Conservation (phyloP, 2,113 vertebrate species). For the Tetrao urogallus region DNA sequence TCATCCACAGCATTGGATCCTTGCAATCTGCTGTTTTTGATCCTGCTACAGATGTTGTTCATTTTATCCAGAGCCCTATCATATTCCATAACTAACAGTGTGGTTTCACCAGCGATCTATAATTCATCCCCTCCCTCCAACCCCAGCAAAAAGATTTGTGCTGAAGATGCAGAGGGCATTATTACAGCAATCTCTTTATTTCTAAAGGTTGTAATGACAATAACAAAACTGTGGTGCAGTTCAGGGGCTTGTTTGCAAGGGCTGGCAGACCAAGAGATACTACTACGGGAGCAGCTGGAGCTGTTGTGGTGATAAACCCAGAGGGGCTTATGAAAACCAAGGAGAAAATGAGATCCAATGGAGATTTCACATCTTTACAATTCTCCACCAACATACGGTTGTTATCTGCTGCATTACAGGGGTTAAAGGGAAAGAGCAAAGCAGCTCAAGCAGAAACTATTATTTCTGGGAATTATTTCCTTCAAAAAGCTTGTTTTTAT, state of each 20-base stretch:
- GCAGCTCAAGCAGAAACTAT: background rate
- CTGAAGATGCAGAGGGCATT: accelerated
- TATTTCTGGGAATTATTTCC: background rate
- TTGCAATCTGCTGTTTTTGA: background rate
- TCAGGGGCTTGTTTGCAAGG: accelerated
- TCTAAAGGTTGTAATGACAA: accelerated
- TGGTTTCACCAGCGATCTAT: background rate
- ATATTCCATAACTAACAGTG: accelerated
- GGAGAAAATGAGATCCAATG: accelerated
- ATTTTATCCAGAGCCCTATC: background rate
- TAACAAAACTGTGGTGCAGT: accelerated
- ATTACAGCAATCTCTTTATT: accelerated
- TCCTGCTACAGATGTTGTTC: background rate
- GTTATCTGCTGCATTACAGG: background rate
- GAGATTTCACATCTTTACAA: background rate
- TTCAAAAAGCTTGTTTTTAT: background rate
- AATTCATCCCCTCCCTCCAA: no score
- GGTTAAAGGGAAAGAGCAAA: background rate
- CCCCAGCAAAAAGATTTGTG: accelerated
- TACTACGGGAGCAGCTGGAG: background rate
- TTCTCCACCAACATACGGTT: background rate
- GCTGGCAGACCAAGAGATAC: background rate
- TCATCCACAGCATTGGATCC: background rate
- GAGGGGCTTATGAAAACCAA: background rate
- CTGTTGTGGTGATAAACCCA: background rate